Evolutionary conservation across 2,797 vertebrate genomes (phyloP).

Genomic region (Phrynocephalus vlangalii): DNA sequence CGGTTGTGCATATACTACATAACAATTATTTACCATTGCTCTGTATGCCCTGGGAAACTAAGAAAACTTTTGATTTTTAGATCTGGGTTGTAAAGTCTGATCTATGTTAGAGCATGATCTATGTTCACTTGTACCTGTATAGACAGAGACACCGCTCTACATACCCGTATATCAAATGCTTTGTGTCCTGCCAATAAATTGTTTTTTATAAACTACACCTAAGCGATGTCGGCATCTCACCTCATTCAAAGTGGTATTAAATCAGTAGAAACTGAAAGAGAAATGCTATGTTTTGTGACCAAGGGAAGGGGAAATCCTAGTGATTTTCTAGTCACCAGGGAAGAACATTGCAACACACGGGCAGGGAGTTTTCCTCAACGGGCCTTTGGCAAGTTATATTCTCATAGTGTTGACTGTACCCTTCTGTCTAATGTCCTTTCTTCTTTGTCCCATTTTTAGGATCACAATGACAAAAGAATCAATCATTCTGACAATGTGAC

Average conservation of each 20-base stretch:
- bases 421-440: neutral
- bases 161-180: neutral
- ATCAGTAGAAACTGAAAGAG: neutral
- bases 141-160: neutral
- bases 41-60: neutral
- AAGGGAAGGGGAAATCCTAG: neutral
- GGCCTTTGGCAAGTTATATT: neutral
- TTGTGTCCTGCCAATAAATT: neutral
- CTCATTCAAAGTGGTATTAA: constrained; percentile 1
- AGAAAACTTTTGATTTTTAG: constrained; percentile 2
- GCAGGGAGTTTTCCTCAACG: neutral
- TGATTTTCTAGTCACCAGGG: no score
- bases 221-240: constrained; percentile 7
- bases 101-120: neutral
- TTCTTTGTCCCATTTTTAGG: neutral
- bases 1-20: neutral
- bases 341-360: neutral
- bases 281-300: neutral
- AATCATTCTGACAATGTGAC: neutral
- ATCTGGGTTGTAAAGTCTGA: neutral
- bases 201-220: neutral
- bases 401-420: neutral
- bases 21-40: neutral
- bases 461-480: neutral
- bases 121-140: neutral